These are phyloP conservation scores for Tragelaphus strepsiceros DNA, from an alignment of 2,113 vertebrate genomes.

Conservation along the genomic window DNA sequence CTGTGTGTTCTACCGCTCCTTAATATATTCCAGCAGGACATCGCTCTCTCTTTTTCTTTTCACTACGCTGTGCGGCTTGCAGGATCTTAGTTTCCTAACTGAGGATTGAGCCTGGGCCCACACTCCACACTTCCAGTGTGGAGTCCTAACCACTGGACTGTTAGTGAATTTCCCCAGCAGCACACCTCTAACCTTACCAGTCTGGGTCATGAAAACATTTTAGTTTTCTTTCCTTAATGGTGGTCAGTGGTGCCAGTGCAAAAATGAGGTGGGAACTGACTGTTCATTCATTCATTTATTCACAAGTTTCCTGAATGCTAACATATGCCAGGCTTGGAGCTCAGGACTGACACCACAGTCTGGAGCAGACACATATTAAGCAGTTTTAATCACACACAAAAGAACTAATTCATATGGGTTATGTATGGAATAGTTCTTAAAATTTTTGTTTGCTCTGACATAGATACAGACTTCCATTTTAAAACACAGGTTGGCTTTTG, in stretches of 20 bases:
- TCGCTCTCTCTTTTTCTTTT: not conserved
- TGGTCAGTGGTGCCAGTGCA: not conserved
- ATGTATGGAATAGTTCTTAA: not conserved
- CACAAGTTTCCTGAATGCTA: not conserved
- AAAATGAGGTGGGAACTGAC: not conserved
- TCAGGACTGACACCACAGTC: not conserved
- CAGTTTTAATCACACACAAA: not conserved
- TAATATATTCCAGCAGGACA: not conserved
- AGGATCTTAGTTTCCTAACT: not conserved
- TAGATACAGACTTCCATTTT: not conserved
- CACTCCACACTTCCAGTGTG: not conserved
- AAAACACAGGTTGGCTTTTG: not conserved
- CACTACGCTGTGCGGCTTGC: fast-evolving
- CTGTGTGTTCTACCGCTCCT: not conserved
- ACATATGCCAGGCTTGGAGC: not conserved
- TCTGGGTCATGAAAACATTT: not conserved
- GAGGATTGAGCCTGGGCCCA: not conserved
- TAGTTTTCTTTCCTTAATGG: not conserved
- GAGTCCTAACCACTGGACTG: not conserved
- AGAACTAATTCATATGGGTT: not conserved
- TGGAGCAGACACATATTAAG: not conserved
- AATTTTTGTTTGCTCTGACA: not conserved
- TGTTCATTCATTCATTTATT: not conserved
- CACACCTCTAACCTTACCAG: not conserved
- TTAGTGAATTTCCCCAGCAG: not conserved